Evolutionary conservation across 2,888 invertebrate species (phyloP).

Genomic region (Caenorhabditis sulstoni): DNA sequence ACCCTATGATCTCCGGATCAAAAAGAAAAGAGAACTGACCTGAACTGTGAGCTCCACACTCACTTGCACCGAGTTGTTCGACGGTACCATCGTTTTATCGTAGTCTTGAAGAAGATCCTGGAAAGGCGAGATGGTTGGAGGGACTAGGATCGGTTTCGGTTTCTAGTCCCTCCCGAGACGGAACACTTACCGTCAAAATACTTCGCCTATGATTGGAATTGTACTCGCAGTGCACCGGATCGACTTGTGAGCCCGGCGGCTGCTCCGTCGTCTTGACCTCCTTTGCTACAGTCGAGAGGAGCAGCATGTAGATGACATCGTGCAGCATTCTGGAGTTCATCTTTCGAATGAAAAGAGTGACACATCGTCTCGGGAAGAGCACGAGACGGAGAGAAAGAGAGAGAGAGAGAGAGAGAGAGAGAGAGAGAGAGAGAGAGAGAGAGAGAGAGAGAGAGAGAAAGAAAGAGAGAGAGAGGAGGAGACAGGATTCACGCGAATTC

Average conservation of each 20-base stretch:
- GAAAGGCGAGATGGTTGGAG: conserved; percentile 26
- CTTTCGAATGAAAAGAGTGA: conserved; percentile 1
- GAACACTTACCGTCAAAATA: conserved; percentile 67
- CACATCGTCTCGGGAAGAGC: background rate
- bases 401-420: background rate
- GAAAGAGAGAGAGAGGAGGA: conserved; percentile 15
- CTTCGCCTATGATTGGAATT: conserved; percentile 74
- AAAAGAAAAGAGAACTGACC: conserved; percentile 43
- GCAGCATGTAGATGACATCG: conserved; percentile 60
- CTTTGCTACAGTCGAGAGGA: conserved; percentile 55
- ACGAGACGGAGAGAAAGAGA: conserved; percentile 23
- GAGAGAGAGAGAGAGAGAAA: conserved; percentile 25
- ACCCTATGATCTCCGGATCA: too few species aligned
- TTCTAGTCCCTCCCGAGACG: background rate
- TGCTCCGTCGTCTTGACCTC: conserved; percentile 27
- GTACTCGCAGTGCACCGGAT: conserved; percentile 57
- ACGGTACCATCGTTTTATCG: conserved; percentile 79
- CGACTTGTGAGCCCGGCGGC: conserved; percentile 1
- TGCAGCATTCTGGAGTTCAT: conserved; percentile 56
- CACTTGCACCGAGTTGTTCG: conserved; percentile 77
- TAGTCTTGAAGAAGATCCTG: conserved; percentile 75
- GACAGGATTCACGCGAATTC: conserved; percentile 49
- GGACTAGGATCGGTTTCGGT: background rate
- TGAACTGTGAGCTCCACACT: conserved; percentile 79
- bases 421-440: conserved; percentile 21